Percentiles rank a stretch among this genome's conserved stretches.
Conservation (phyloP, 2,888 invertebrate species). For the Yponomeuta malinellus region DNA sequence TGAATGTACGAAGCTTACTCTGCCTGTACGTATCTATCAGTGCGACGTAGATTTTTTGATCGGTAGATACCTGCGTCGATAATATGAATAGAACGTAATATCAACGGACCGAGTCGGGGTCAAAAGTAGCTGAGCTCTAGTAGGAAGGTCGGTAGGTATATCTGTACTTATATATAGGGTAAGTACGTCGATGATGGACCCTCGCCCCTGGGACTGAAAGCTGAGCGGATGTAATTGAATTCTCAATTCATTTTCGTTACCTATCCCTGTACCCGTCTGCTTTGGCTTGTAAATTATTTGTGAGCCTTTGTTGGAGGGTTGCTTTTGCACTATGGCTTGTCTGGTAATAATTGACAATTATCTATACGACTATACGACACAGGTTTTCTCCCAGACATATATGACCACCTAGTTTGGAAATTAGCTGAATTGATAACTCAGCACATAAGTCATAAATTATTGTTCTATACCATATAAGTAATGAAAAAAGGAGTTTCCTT, state of each 20-base stretch:
- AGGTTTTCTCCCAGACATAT: no score
- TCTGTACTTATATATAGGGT: not conserved
- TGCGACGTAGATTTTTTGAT: no score
- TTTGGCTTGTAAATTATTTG: not conserved
- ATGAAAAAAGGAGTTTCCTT: no score
- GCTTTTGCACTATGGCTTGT: not conserved
- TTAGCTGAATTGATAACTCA: no score
- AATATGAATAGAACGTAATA: not conserved
- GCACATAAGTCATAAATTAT: no score
- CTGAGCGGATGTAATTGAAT: not conserved
- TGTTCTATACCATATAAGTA: no score
- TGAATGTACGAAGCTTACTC: no score
- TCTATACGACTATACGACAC: no score
- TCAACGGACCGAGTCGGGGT: not conserved
- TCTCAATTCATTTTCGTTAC: conserved; percentile 1
- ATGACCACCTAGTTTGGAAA: no score
- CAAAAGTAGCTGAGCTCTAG: not conserved
- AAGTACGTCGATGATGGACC: not conserved
- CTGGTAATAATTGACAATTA: not conserved
- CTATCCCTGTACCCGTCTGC: not conserved
- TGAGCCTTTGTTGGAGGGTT: not conserved
- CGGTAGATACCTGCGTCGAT: no score
- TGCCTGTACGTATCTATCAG: no score
- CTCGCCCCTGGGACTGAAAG: not conserved
- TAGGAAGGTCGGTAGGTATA: not conserved